Evolutionary conservation across 2,113 vertebrate genomes (phyloP).

Genomic region (Amia ocellicauda): DNA sequence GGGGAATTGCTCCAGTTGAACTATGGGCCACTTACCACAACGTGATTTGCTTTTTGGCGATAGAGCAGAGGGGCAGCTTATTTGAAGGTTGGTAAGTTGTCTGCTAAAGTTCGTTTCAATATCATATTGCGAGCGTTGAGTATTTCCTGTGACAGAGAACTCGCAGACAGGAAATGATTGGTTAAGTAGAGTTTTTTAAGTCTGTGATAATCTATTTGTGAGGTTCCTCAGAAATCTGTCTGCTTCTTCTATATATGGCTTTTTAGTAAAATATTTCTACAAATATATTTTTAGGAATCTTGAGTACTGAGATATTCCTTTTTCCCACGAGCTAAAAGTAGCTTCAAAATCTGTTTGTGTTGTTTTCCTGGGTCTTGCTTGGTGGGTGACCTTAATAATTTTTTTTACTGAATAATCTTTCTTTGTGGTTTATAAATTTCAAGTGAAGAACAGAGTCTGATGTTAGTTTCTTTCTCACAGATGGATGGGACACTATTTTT

Average conservation of each 20-base stretch:
- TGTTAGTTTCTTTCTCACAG: no score
- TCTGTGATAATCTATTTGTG: not conserved
- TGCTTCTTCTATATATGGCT: conserved; percentile 33
- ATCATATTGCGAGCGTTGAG: conserved; percentile 39
- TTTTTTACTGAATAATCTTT: no score
- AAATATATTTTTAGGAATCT: not conserved
- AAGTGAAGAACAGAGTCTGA: no score
- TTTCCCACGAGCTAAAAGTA: not conserved
- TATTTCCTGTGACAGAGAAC: conserved; percentile 60
- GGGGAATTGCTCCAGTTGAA: not conserved
- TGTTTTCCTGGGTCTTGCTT: no score
- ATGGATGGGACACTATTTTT: no score
- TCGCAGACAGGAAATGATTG: conserved; percentile 59
- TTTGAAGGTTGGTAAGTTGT: conserved; percentile 35
- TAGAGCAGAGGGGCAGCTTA: conserved; percentile 28
- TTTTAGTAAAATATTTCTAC: conserved; percentile 39
- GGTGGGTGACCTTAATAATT: no score
- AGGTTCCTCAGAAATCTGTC: conserved; percentile 21
- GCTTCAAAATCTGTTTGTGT: no score
- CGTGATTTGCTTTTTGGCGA: not conserved
- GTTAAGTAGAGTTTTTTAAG: conserved; percentile 43
- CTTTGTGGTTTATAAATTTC: no score
- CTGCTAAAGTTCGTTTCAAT: conserved; percentile 23
- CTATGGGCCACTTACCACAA: not conserved
- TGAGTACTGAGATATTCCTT: not conserved